phyloP scores from a whole-genome alignment of 92 coral and sea anemone species.

The Montipora capitata region DNA sequence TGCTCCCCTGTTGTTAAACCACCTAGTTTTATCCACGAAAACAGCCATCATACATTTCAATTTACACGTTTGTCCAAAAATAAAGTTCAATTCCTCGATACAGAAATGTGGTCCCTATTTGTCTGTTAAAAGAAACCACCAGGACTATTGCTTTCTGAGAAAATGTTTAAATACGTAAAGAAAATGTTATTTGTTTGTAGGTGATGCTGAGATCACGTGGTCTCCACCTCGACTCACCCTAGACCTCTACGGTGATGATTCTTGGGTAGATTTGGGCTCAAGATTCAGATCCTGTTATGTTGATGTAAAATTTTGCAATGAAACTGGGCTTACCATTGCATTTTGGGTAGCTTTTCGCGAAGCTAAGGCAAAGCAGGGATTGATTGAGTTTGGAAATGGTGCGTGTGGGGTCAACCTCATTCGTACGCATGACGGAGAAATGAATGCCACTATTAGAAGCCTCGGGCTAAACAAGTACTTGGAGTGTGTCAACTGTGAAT shows the following conservation, averaged over 20 bases:
- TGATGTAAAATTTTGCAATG: conserved; percentile 67
- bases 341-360: conserved; percentile 75
- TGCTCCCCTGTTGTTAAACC: too few relatives aligned
- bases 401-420: conserved; percentile 65
- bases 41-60: too few relatives aligned
- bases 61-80: too few relatives aligned
- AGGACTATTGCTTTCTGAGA: too few relatives aligned
- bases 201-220: conserved; percentile 58
- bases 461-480: conserved; percentile 41
- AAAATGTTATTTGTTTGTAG: neutral
- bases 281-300: conserved; percentile 73
- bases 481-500: conserved; percentile 53
- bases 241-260: conserved; percentile 48
- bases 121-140: too few relatives aligned
- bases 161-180: too few relatives aligned
- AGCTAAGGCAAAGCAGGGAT: conserved; percentile 19
- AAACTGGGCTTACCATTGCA: conserved; percentile 75
- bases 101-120: too few relatives aligned
- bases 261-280: conserved; percentile 80
- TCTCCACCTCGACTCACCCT: conserved; percentile 49
- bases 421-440: conserved; percentile 43
- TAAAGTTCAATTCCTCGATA: too few relatives aligned
- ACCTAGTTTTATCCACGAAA: too few relatives aligned
- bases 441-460: conserved; percentile 63
- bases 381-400: conserved; percentile 66